These are phyloP conservation scores for Isaurus tuberculatus DNA, from an alignment of 92 coral and sea anemone species.

Conservation along the genomic window DNA sequence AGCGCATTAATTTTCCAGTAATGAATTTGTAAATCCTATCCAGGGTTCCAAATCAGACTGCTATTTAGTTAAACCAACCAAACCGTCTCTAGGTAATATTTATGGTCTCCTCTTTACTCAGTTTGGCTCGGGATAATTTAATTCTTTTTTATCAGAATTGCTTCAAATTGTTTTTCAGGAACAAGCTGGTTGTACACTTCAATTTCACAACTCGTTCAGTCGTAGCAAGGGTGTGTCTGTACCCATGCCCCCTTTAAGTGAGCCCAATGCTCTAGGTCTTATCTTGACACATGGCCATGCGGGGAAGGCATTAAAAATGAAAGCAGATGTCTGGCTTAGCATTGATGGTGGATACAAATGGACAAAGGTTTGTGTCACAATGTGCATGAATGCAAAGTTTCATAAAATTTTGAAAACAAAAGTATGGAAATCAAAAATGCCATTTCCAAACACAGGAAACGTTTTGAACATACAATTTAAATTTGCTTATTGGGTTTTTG, in stretches of 20 bases:
- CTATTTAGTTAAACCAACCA: too few species aligned
- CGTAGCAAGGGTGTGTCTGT: conserved; percentile 51
- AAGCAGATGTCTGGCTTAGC: conserved; percentile 76
- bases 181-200: conserved; percentile 67
- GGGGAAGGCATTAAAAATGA: conserved; percentile 54
- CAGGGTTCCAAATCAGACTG: background rate
- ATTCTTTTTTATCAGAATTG: background rate
- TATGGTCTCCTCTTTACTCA: too few species aligned
- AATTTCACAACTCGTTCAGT: conserved; percentile 80
- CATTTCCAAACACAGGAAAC: too few species aligned
- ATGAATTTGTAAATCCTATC: background rate
- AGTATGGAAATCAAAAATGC: too few species aligned
- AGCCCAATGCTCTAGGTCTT: conserved; percentile 75
- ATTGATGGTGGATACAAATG: conserved; percentile 85
- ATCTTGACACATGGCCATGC: conserved; percentile 80
- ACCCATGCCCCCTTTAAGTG: conserved; percentile 75
- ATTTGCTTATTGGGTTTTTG: too few species aligned
- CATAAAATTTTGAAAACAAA: too few species aligned
- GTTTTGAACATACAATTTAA: too few species aligned
- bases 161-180: conserved; percentile 22
- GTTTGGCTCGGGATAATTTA: too few species aligned
- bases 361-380: conserved; percentile 57
- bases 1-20: background rate
- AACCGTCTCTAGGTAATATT: too few species aligned
- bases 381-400: too few species aligned